A percentile compares a stretch with the other conserved stretches of the same genome.
These are phyloP conservation scores for Sphinx pinastri DNA, from an alignment of 2,888 invertebrate genomes.

Conservation along the genomic window DNA sequence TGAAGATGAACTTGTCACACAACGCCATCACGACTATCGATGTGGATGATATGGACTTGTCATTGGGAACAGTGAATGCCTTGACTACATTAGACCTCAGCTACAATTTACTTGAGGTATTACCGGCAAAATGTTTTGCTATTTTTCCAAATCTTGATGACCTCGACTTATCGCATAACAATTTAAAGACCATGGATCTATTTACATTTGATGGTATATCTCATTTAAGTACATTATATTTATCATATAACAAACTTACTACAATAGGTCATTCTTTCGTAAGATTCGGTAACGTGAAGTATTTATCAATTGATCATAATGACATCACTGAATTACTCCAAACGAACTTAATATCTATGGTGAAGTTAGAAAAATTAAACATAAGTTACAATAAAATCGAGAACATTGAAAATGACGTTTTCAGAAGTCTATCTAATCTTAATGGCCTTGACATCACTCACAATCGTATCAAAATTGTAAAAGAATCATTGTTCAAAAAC, in stretches of 20 bases:
- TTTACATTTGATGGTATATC: constrained; percentile 36
- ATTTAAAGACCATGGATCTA: constrained; percentile 31
- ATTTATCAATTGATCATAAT: constrained; percentile 33
- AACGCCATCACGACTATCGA: constrained; percentile 30
- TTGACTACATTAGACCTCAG: constrained; percentile 33
- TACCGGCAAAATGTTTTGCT: constrained; percentile 34
- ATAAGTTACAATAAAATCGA: constrained; percentile 32
- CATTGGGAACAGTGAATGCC: neutral
- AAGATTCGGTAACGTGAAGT: constrained; percentile 32
- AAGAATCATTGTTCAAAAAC: constrained; percentile 25
- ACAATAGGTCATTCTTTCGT: constrained; percentile 31
- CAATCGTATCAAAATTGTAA: constrained; percentile 28
- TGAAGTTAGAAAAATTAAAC: constrained; percentile 32
- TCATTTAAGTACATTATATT: constrained; percentile 30
- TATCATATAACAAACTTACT: constrained; percentile 33
- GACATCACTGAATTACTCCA: constrained; percentile 27
- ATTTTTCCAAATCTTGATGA: constrained; percentile 30
- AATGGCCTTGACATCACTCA: constrained; percentile 30
- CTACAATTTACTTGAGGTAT: constrained; percentile 31
- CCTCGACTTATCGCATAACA: constrained; percentile 37
- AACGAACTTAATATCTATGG: constrained; percentile 33
- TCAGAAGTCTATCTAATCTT: constrained; percentile 28
- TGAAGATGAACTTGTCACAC: constrained; percentile 25
- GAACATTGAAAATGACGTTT: constrained; percentile 30
- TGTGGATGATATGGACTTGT: neutral